Percentiles rank a stretch among this genome's conserved stretches.
Evolutionary conservation across 2,797 vertebrate species (phyloP).

Genomic region (Etheostoma perlongum): DNA sequence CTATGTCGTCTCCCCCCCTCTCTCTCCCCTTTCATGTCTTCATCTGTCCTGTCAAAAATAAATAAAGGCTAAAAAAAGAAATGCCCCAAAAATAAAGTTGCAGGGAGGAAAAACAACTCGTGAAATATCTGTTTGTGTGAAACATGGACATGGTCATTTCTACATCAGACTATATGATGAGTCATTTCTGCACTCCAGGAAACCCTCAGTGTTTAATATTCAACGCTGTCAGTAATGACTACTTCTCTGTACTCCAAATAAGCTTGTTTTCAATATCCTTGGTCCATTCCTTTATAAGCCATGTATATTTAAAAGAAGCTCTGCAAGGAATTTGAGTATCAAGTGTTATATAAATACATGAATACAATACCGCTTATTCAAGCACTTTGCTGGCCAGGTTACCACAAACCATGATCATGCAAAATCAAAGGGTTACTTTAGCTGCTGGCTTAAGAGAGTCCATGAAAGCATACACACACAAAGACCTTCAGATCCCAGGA

Average conservation of each 20-base stretch:
- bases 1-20: too few species aligned
- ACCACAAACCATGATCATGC: constrained; percentile 65
- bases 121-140: constrained; percentile 63
- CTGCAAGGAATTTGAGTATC: constrained; percentile 52
- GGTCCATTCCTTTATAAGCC: constrained; percentile 39
- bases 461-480: constrained; percentile 52
- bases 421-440: constrained; percentile 62
- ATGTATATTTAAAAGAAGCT: constrained; percentile 56
- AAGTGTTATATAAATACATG: constrained; percentile 60
- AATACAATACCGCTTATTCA: constrained; percentile 63
- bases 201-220: constrained; percentile 63
- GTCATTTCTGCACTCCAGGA: constrained; percentile 74
- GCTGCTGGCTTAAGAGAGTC: constrained; percentile 52
- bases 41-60: too few species aligned
- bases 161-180: constrained; percentile 45
- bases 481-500: constrained; percentile 58
- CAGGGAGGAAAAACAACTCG: constrained; percentile 51
- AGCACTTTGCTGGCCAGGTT: constrained; percentile 42
- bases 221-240: constrained; percentile 52
- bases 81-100: constrained; percentile 31
- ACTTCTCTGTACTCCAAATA: constrained; percentile 49
- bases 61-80: too few species aligned
- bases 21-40: too few species aligned
- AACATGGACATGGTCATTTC: constrained; percentile 46
- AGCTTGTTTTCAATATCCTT: constrained; percentile 49